Percentiles rank a stretch among this genome's conserved stretches.
phyloP scores from a whole-genome alignment of 2,113 vertebrate genomes.

The Puffinus mauretanicus region DNA sequence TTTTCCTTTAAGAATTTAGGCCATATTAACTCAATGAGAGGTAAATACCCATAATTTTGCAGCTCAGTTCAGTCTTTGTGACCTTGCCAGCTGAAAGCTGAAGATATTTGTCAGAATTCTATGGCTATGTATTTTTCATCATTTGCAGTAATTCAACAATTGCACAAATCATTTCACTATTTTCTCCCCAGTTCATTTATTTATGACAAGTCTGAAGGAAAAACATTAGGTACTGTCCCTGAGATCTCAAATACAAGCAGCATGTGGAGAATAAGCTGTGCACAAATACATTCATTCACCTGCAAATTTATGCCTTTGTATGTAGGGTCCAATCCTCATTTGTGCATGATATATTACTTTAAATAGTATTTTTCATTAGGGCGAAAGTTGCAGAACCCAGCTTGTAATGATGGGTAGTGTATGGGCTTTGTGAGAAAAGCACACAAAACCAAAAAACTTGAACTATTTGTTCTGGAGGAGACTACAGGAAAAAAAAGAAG shows the following conservation, averaged over 20 bases:
- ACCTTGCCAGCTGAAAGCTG: neutral
- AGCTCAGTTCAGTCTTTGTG: neutral
- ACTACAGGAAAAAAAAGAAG: neutral
- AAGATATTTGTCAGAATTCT: constrained; percentile 17
- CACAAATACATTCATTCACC: neutral
- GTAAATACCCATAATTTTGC: neutral
- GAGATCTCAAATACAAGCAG: neutral
- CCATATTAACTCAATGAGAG: neutral
- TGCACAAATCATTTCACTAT: neutral
- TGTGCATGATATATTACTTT: neutral
- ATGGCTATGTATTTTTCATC: constrained; percentile 5
- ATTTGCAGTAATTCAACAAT: neutral
- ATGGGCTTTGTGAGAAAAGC: neutral
- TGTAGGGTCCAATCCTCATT: neutral
- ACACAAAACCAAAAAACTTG: neutral
- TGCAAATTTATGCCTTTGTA: neutral
- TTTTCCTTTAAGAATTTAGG: neutral
- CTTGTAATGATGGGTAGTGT: neutral
- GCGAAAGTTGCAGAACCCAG: neutral
- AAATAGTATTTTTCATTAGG: neutral
- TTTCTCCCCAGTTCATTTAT: constrained; percentile 30
- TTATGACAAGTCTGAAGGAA: constrained; percentile 1
- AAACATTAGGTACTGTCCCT: neutral
- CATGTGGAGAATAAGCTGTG: neutral
- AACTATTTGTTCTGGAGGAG: neutral